Evolutionary conservation across 2,113 vertebrate species (phyloP), one percentile per base, ranked within the genome.

Genomic region (Corydoras sp.): DNA sequence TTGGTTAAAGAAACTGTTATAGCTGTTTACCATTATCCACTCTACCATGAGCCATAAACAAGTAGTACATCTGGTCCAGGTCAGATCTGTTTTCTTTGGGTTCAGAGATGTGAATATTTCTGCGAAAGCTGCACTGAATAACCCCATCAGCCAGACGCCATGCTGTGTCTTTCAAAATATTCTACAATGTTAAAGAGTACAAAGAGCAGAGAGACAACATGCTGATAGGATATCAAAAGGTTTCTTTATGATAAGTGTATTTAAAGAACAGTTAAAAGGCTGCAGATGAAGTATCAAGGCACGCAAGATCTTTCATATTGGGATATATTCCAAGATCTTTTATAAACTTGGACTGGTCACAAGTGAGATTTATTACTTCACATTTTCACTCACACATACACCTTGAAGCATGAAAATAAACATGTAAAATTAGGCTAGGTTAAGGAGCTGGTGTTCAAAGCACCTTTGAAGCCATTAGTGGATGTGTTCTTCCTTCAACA

Each of bases 51-150:
- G 93, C 92, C 72, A 95, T 59, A 78, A 95, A 94, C 76, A 95
- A 85, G 80, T 91, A 95, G 79, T 92, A 93, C 73, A 77, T 89
- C 13, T 70, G 76, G 75, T 93, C 82, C 72, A 95, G 81, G 79
- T 83, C 79, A 80, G 92, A 92, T 64, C 91, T 89, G 48, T 87
- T 88, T 50, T 72, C 67, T 77, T 83, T 75, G 18, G 68, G 73
- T 63, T 53, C 69, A 56, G 87, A 83, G 68, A 91, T 79, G 59
- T 0, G 18, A 75, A 90, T 80, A 65, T 81, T 80, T 76, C 94
- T 89, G 68, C 86, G 84, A 80, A 96, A 96, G 69, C 89, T 90
- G 73, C 94, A 95, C 0, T 94, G 92, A 68, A 94, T 87, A 67
- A 90, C 5, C 4, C 91, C 91, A 54, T 93, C 89, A 0, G 31